Percentiles rank a stretch among this genome's conserved stretches.
Conservation (phyloP, 1,140 invertebrate species). For the Orius laevigatus region DNA sequence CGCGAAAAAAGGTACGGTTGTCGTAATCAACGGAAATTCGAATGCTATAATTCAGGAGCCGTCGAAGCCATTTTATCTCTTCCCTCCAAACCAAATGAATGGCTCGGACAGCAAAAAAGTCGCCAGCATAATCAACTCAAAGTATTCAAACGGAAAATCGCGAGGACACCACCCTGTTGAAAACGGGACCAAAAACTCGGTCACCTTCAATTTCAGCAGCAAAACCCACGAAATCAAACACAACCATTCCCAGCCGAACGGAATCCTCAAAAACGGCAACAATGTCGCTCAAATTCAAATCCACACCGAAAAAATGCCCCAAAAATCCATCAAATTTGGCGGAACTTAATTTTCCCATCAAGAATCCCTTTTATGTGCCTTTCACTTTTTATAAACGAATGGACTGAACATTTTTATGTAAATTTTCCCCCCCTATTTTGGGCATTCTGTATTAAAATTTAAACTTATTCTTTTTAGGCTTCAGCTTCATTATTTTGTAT, state of each 20-base stretch:
- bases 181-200: slow-evolving; percentile 11
- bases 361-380: too few relatives aligned
- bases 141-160: slow-evolving; percentile 9
- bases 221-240: slow-evolving; percentile 14
- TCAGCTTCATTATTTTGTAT: too few relatives aligned
- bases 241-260: slow-evolving; percentile 14
- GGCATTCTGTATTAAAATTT: too few relatives aligned
- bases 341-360: slow-evolving; percentile 13
- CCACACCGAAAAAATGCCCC: slow-evolving; percentile 4
- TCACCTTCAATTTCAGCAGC: slow-evolving; percentile 17
- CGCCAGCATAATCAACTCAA: slow-evolving; percentile 4
- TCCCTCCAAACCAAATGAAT: slow-evolving; percentile 9
- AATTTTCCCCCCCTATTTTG: too few relatives aligned
- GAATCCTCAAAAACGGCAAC: slow-evolving; percentile 18
- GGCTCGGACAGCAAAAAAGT: slow-evolving; percentile 5
- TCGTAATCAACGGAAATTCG: slow-evolving; percentile 12
- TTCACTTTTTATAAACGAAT: too few relatives aligned
- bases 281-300: slow-evolving; percentile 17
- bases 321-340: slow-evolving; percentile 19
- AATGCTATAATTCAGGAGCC: slow-evolving; percentile 3
- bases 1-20: slow-evolving; percentile 7
- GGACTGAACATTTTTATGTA: too few relatives aligned
- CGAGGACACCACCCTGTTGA: slow-evolving; percentile 5
- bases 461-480: too few relatives aligned
- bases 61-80: slow-evolving; percentile 13